These are phyloP conservation scores for Drosophila percnosoma DNA, from an alignment of 2,888 invertebrate species.

Conservation along the genomic window DNA sequence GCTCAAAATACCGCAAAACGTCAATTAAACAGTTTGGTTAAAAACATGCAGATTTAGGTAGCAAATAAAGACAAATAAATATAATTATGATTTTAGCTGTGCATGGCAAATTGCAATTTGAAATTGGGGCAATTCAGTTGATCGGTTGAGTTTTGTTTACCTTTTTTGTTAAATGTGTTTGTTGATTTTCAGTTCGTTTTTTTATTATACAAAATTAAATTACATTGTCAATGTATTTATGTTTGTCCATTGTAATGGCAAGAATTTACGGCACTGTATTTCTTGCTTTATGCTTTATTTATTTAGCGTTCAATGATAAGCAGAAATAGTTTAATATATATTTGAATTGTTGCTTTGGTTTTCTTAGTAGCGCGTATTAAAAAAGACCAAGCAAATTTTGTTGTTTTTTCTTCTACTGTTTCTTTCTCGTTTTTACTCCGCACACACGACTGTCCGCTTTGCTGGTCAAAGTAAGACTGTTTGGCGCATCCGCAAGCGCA, in stretches of 20 bases:
- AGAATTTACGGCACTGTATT: conserved; percentile 18
- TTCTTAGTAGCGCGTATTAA: conserved; percentile 8
- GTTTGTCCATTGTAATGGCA: conserved; percentile 65
- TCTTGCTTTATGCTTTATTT: neutral
- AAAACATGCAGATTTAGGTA: conserved; percentile 1
- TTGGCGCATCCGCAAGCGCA: neutral
- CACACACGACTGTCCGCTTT: conserved; percentile 24
- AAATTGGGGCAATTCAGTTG: conserved; percentile 31
- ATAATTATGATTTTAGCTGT: neutral
- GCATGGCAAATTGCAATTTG: neutral
- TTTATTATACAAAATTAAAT: conserved; percentile 36
- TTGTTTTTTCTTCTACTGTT: conserved; percentile 15
- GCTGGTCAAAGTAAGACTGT: conserved; percentile 10
- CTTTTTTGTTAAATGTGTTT: conserved; percentile 33
- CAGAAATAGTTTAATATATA: neutral
- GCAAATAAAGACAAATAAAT: neutral
- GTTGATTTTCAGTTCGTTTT: conserved; percentile 25
- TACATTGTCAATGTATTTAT: conserved; percentile 62
- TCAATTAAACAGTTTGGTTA: conserved; percentile 17
- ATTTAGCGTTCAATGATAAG: conserved; percentile 4
- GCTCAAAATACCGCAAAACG: conserved; percentile 21
- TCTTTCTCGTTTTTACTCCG: neutral
- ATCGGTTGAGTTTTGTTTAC: conserved; percentile 38
- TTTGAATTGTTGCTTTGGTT: conserved; percentile 15
- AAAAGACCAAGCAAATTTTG: conserved; percentile 7